phyloP scores from a whole-genome alignment of 2,797 vertebrate species.

The Sebastes kiyomatsui region DNA sequence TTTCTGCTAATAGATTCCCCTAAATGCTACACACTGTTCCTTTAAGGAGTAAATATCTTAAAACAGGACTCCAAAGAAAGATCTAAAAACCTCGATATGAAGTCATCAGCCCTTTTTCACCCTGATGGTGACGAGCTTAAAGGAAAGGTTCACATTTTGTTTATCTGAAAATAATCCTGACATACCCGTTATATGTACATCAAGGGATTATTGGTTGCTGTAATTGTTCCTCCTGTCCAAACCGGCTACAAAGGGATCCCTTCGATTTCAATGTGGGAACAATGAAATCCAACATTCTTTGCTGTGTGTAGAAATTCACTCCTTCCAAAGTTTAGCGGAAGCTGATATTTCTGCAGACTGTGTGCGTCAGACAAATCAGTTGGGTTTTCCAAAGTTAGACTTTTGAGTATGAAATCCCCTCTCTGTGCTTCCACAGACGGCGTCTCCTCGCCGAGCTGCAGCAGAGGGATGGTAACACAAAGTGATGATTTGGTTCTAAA shows the following conservation, averaged over 20 bases:
- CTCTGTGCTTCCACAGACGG: constrained; percentile 13
- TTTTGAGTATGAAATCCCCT: constrained; percentile 28
- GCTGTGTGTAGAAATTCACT: not conserved
- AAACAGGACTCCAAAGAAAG: not conserved
- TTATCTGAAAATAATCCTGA: not conserved
- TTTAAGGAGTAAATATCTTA: not conserved
- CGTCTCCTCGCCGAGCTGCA: constrained; percentile 3
- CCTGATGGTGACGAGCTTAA: not conserved
- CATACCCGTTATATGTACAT: not conserved
- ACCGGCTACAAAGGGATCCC: not conserved
- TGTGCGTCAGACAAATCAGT: constrained; percentile 4
- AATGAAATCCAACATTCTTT: not conserved
- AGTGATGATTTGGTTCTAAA: constrained; percentile 11
- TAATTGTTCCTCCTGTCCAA: not conserved
- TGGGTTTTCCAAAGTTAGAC: constrained; percentile 10
- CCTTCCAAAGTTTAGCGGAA: constrained; percentile 5
- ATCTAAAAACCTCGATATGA: not conserved
- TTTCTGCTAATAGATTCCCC: no score
- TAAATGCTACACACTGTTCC: no score
- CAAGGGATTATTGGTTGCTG: not conserved
- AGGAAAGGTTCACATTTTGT: not conserved
- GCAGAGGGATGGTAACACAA: constrained; percentile 9
- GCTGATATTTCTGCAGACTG: constrained; percentile 11
- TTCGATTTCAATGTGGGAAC: not conserved
- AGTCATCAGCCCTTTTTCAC: not conserved